Conservation (phyloP, 2,797 vertebrate genomes). For the Gymnopithys bicolor region DNA sequence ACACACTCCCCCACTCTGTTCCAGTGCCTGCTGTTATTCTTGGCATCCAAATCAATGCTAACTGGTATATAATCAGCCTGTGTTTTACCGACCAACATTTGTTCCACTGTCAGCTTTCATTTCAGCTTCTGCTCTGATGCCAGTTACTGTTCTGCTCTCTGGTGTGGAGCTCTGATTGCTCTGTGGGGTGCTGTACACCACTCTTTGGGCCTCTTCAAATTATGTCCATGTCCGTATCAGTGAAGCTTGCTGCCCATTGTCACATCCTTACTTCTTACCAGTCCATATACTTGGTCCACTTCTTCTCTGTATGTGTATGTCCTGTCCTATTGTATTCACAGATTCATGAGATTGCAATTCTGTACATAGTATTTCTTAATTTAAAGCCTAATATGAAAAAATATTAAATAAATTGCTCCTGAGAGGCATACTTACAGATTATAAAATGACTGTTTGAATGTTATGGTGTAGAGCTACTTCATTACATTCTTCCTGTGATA, state of each 20-base stretch:
- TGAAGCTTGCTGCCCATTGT: neutral
- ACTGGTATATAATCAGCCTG: conserved; percentile 34
- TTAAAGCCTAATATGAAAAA: neutral
- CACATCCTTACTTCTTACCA: neutral
- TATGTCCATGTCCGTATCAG: neutral
- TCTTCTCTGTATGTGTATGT: neutral
- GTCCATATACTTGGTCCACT: neutral
- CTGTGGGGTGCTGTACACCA: neutral
- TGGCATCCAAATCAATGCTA: conserved; percentile 32
- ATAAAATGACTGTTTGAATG: neutral
- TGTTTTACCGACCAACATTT: conserved; percentile 32
- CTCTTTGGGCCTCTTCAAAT: neutral
- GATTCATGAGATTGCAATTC: neutral
- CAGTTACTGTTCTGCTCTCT: neutral
- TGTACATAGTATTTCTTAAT: neutral
- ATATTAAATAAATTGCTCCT: neutral
- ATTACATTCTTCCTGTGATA: neutral
- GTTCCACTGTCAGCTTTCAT: conserved; percentile 56
- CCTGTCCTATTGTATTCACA: neutral
- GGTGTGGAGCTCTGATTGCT: conserved; percentile 5
- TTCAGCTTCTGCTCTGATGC: conserved; percentile 34
- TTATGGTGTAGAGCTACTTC: neutral
- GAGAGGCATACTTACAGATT: neutral
- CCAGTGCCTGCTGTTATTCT: conserved; percentile 39
- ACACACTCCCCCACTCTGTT: conserved; percentile 1